phyloP scores from a whole-genome alignment of 1,140 invertebrate genomes.

The Agraylea sexmaculata region DNA sequence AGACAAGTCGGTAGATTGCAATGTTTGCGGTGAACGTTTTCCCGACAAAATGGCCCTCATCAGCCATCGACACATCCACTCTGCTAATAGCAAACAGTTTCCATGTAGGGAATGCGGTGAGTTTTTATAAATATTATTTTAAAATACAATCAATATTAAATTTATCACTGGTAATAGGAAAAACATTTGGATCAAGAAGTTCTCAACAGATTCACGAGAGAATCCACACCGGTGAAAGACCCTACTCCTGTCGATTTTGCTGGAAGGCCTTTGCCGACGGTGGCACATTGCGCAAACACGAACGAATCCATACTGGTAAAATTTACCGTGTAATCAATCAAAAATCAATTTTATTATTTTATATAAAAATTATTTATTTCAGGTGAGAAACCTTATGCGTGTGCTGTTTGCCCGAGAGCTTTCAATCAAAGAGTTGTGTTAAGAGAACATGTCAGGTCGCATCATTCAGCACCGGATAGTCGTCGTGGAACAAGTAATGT shows the following conservation, averaged over 20 bases:
- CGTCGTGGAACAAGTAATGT: conserved; percentile 35
- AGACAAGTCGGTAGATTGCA: conserved; percentile 55
- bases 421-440: conserved; percentile 76
- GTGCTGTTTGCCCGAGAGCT: conserved; percentile 81
- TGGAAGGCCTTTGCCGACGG: conserved; percentile 98
- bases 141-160: not conserved
- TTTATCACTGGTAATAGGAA: conserved; percentile 31
- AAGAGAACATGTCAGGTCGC: conserved; percentile 67
- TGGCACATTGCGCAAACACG: conserved; percentile 92
- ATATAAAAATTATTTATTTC: conserved; percentile 8
- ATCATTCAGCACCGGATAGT: conserved; percentile 66
- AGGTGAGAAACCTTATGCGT: conserved; percentile 89
- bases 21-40: conserved; percentile 59
- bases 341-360: not conserved
- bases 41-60: conserved; percentile 55
- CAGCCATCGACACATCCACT: conserved; percentile 57
- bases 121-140: conserved; percentile 11
- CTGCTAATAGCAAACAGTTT: conserved; percentile 52
- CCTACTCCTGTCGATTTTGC: conserved; percentile 92
- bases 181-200: conserved; percentile 78
- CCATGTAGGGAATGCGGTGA: conserved; percentile 69
- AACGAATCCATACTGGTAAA: conserved; percentile 83
- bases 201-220: conserved; percentile 85
- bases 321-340: not conserved
- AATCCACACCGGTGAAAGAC: conserved; percentile 72